phyloP scores from a whole-genome alignment of 2,113 vertebrate species.

The Typhlomys cinereus region DNA sequence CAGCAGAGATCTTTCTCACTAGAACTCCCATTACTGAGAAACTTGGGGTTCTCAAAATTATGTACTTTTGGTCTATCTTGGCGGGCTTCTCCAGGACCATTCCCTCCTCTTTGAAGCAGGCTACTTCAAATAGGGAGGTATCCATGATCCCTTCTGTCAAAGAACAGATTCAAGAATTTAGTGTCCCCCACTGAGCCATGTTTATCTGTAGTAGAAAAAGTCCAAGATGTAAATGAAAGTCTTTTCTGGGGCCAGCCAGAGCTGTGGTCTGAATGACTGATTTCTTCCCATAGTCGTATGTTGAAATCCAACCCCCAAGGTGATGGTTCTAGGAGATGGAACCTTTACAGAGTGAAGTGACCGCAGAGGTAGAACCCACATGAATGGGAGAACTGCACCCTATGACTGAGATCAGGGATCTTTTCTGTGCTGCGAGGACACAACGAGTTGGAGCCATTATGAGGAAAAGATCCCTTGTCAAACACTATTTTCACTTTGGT shows the following conservation, averaged over 20 bases:
- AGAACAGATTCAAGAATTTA: neutral
- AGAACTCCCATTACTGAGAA: conserved; percentile 61
- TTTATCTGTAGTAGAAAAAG: neutral
- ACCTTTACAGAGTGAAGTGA: neutral
- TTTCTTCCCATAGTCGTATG: no score
- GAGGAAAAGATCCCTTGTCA: no score
- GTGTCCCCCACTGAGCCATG: neutral
- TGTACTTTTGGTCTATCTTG: neutral
- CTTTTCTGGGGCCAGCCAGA: neutral
- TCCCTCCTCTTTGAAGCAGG: conserved; percentile 59
- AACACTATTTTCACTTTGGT: no score
- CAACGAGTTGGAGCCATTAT: no score
- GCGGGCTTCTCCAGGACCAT: conserved; percentile 56
- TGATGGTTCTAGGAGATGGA: no score
- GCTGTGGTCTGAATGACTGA: neutral
- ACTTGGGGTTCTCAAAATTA: conserved; percentile 57
- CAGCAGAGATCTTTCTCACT: neutral
- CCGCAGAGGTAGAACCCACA: neutral
- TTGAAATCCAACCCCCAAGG: no score
- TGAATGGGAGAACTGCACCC: no score
- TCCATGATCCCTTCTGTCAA: conserved; percentile 53
- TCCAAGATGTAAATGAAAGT: neutral
- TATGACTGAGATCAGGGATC: no score
- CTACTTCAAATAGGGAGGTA: conserved; percentile 34
- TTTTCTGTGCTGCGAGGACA: no score